These are phyloP conservation scores for Nothoprocta pentlandii DNA, from an alignment of 2,113 vertebrate genomes.

Conservation along the genomic window DNA sequence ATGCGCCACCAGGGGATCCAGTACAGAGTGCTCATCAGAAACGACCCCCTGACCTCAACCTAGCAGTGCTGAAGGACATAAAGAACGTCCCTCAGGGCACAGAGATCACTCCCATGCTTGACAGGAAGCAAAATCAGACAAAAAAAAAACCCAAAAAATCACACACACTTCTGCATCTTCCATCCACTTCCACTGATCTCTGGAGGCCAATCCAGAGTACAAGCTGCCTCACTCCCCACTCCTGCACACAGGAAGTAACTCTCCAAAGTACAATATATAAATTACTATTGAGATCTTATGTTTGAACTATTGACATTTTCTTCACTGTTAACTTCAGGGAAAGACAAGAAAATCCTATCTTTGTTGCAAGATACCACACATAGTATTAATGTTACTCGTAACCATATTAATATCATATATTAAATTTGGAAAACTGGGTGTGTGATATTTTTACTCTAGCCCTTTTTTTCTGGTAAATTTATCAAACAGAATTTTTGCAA, in stretches of 20 bases:
- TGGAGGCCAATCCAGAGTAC: not conserved
- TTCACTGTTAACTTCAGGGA: not conserved
- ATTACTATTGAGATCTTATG: not conserved
- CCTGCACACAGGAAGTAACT: not conserved
- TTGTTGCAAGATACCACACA: not conserved
- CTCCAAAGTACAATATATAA: not conserved
- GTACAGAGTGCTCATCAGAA: not conserved
- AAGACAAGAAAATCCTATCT: not conserved
- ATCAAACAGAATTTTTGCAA: not conserved
- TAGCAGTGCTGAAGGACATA: not conserved
- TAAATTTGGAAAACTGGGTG: not conserved
- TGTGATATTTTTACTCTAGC: accelerated
- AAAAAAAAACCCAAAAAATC: not conserved
- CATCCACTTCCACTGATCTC: not conserved
- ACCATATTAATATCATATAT: not conserved
- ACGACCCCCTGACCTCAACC: not conserved
- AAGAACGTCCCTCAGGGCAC: not conserved
- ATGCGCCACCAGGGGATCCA: accelerated
- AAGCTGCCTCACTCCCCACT: not conserved
- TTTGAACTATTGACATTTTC: not conserved
- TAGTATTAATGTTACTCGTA: not conserved
- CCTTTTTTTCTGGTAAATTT: not conserved
- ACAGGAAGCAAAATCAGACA: not conserved
- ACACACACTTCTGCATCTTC: not conserved
- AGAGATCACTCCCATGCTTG: not conserved